phyloP scores from a whole-genome alignment of 2,113 vertebrate genomes.

The Myrmophylax atrothorax region DNA sequence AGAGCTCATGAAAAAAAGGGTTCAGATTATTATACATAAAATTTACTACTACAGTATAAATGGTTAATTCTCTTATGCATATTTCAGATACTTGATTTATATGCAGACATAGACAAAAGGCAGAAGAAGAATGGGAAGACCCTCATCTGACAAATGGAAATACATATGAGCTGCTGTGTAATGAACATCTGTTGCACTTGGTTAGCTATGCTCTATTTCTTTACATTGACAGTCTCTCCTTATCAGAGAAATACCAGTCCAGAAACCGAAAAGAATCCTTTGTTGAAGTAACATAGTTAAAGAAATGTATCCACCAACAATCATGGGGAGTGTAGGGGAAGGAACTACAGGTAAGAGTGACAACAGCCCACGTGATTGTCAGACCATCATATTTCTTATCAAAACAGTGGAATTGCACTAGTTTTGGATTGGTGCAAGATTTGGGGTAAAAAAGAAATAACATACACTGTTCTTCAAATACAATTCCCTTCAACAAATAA shows the following conservation, averaged over 20 bases:
- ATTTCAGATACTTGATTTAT: not conserved
- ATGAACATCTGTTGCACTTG: not conserved
- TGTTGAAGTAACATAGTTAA: not conserved
- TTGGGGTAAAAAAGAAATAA: not conserved
- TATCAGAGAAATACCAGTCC: not conserved
- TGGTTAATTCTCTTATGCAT: not conserved
- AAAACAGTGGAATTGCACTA: not conserved
- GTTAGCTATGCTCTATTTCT: not conserved
- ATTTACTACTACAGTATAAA: slow-evolving; percentile 43
- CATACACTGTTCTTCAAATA: not conserved
- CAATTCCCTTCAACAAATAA: not conserved
- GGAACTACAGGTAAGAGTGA: not conserved
- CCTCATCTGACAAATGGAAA: not conserved
- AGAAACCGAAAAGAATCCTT: not conserved
- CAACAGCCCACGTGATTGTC: not conserved
- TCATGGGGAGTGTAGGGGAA: not conserved
- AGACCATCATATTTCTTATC: not conserved
- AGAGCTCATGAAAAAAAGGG: slow-evolving; percentile 46
- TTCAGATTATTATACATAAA: slow-evolving; percentile 46
- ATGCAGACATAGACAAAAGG: not conserved
- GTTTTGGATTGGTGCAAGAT: not conserved
- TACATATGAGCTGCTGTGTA: not conserved
- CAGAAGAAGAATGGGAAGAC: not conserved
- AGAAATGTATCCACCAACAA: not conserved
- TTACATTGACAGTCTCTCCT: not conserved